phyloP scores from a whole-genome alignment of 2,888 invertebrate genomes.

The Agrotis clavis region DNA sequence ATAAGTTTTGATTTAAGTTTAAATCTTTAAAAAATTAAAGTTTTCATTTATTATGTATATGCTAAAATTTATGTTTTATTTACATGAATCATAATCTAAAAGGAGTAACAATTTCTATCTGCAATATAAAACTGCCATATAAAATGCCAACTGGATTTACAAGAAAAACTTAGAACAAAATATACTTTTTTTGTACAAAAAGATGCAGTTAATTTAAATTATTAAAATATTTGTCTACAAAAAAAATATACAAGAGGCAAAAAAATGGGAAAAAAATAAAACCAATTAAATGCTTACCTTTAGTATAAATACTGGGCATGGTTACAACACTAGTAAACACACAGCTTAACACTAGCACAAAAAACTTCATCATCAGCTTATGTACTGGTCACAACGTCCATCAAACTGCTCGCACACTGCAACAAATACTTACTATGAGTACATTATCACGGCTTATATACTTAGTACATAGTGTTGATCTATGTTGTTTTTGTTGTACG shows the following conservation, averaged over 20 bases:
- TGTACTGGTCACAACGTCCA: constrained; percentile 19
- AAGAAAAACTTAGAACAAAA: background rate
- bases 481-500: constrained; percentile 4
- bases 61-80: background rate
- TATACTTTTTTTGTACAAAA: too few relatives aligned
- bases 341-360: constrained; percentile 38
- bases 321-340: constrained; percentile 45
- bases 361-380: constrained; percentile 28
- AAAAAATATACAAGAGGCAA: too few relatives aligned
- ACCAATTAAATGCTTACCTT: constrained; percentile 33
- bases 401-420: constrained; percentile 36
- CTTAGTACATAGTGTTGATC: constrained; percentile 8
- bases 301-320: constrained; percentile 52
- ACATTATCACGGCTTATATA: constrained; percentile 33
- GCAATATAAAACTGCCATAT: background rate
- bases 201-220: too few relatives aligned
- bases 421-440: constrained; percentile 38
- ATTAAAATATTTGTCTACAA: too few relatives aligned
- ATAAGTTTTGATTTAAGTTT: too few relatives aligned
- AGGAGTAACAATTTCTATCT: background rate
- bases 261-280: background rate
- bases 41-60: too few relatives aligned
- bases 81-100: background rate
- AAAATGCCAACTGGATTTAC: background rate
- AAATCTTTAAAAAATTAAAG: too few relatives aligned